A percentile compares a stretch with the other conserved stretches of the same genome.
Evolutionary conservation across 1,140 invertebrate genomes (phyloP).

Genomic region (Asbolus verrucosus): DNA sequence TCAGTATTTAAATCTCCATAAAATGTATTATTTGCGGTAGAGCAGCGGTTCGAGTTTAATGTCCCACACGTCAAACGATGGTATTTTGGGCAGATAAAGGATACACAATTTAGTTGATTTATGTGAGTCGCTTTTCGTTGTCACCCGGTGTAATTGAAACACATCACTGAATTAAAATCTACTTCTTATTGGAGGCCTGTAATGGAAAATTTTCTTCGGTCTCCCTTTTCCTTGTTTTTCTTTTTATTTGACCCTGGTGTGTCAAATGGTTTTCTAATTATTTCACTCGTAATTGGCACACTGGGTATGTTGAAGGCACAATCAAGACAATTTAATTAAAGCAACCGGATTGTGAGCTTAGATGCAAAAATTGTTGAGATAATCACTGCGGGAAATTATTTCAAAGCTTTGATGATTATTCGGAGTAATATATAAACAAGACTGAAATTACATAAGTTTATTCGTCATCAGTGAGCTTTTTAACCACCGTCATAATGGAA

Average conservation of each 20-base stretch:
- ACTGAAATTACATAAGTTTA: no score
- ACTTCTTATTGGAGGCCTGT: conserved; percentile 36
- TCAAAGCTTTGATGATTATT: no score
- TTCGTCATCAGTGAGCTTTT: no score
- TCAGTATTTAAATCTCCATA: no score
- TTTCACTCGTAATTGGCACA: conserved; percentile 3
- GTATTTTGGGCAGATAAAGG: conserved; percentile 34
- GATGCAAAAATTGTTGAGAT: no score
- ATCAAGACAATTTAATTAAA: conserved; percentile 23
- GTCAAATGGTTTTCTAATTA: conserved; percentile 33
- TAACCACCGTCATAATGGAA: no score
- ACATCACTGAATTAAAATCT: conserved; percentile 39
- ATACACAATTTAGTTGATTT: conserved; percentile 38
- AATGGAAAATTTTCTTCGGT: conserved; percentile 35
- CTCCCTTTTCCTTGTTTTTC: conserved; percentile 28
- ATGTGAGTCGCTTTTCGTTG: conserved; percentile 34
- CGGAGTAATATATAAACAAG: no score
- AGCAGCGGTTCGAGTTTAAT: no score
- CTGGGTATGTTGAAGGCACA: not conserved
- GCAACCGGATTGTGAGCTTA: no score
- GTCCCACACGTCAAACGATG: conserved; percentile 10
- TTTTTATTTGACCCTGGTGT: conserved; percentile 14
- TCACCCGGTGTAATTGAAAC: conserved; percentile 37
- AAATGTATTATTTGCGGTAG: no score
- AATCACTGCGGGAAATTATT: no score